Base-by-base conservation (phyloP, 2,797 vertebrate genomes). In the Pogonophryne albipinna region DNA sequence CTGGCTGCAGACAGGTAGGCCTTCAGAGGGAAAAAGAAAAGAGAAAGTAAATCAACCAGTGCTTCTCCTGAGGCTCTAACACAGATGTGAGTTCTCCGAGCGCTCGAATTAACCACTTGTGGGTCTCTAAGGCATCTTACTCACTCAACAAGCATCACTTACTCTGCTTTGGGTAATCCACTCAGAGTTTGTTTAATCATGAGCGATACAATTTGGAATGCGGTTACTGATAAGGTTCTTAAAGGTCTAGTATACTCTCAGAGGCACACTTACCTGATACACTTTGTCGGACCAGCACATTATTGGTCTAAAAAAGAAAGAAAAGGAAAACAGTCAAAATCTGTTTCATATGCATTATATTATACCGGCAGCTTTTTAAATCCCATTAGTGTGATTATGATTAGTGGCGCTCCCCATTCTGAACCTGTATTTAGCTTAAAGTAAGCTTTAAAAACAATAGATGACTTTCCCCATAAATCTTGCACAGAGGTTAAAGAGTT, bases 191-290 rank as follows among this genome's bases (percentile, higher is more conserved):
- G 49, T 59, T 76, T 78, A 72, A 74, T 81, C 38, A 74, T 52
- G 34, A 59, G 51, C n/a, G 20, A 2, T 0, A 17, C 20, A 45
- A 67, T 27, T 23, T 27, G 27, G 47, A 71, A n/a, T 27, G 27
- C 0, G 3, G 50, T 31, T 52, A 57, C 16, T 41, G 23, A 67
- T 5, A n/a, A 66, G 27, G 45, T 59, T 47, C 19, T 49, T 65
- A 3, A 73, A 50, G 12, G 11, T 53, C 16, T 12, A 2, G 19
- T 57, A 5, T 13, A 14, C 6, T 55, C 19, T 6, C 0, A 31
- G 6, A 70, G 27, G 8, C 12, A 16, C 66, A 94, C 95, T 95
- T 89, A 97, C 97, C 95, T 83, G 95, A 94, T 34, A 91, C 85
- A 78, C 92, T 93, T 85, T 90, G 93, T 84, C 87, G 92, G 61